Evolutionary conservation across 2,888 invertebrate genomes (phyloP), one percentile per base, ranked within the genome.

Genomic region (Dorcus parallelipipedus): DNA sequence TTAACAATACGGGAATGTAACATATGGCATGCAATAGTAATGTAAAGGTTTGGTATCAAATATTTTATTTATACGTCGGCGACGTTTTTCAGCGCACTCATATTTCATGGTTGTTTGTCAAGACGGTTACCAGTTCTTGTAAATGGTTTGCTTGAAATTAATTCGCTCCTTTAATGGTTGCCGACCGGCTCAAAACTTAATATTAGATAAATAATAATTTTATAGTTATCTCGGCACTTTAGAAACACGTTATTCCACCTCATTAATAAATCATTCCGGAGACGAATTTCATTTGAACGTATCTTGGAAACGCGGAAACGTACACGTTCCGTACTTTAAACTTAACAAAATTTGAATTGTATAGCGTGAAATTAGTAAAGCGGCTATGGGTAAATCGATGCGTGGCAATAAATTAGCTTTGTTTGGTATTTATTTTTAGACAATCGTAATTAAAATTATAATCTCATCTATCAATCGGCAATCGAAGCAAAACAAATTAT

Each of bases 101-200:
- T 75, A 75, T 75, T 73, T 74, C 73, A 76, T 69, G 68, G 71
- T 71, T 71, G 73, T 76, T 76, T 76, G 75, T 74, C 75, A 71
- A 69, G 73, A 70, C 70, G 71, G 69, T 74, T 70, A 72, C 71
- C 71, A 69, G 71, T 69, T 69, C 73, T 71, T 71, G 71, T 70
- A 70, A 70, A 69, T 58, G 60, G 52, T 52, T 54, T 48, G 59
- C 55, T 52, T 64, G 63, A 72, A 73, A 75, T 75, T 75, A 75
- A 75, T 75, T 72, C 67, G 65, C 63, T 65, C 64, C 71, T 72
- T 72, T 72, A 54, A 53, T 49, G 48, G 43, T 42, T 47, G 60
- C 64, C 64, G 64, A 64, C 64, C 57, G 60, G 58, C 58, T 38
- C 9, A 45, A 33, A 38, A 41, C 48, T 49, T 43, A 56, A 17